Conservation (phyloP, 2,888 invertebrate genomes). For the Camptogramma bilineatum region DNA sequence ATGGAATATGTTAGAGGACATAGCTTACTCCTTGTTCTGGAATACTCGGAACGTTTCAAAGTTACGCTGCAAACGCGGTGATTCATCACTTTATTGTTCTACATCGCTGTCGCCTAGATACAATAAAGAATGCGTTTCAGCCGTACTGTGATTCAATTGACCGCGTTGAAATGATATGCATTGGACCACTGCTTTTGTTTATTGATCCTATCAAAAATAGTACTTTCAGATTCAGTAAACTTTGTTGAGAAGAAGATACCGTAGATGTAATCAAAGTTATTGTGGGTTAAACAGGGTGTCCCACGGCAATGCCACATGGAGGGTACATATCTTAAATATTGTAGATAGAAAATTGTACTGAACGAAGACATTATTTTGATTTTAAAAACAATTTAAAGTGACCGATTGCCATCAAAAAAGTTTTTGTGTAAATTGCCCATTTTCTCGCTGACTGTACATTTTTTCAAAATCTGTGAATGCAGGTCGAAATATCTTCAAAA, state of each 20-base stretch:
- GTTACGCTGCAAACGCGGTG: conserved; percentile 44
- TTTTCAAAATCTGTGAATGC: too few relatives aligned
- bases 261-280: background rate
- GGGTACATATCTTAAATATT: too few relatives aligned
- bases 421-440: too few relatives aligned
- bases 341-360: too few relatives aligned
- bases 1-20: conserved; percentile 60
- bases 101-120: conserved; percentile 49
- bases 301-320: too few relatives aligned
- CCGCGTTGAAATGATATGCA: background rate
- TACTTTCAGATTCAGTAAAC: background rate
- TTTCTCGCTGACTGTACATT: too few relatives aligned
- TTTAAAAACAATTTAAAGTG: too few relatives aligned
- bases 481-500: too few relatives aligned
- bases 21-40: conserved; percentile 54
- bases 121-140: conserved; percentile 52
- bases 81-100: conserved; percentile 59
- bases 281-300: too few relatives aligned
- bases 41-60: conserved; percentile 50
- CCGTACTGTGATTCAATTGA: conserved; percentile 27
- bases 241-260: background rate
- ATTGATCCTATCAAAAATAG: background rate
- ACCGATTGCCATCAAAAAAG: too few relatives aligned
- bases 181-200: background rate
- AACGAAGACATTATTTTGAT: too few relatives aligned